phyloP scores from a whole-genome alignment of 2,797 vertebrate species.

The Acomys russatus region DNA sequence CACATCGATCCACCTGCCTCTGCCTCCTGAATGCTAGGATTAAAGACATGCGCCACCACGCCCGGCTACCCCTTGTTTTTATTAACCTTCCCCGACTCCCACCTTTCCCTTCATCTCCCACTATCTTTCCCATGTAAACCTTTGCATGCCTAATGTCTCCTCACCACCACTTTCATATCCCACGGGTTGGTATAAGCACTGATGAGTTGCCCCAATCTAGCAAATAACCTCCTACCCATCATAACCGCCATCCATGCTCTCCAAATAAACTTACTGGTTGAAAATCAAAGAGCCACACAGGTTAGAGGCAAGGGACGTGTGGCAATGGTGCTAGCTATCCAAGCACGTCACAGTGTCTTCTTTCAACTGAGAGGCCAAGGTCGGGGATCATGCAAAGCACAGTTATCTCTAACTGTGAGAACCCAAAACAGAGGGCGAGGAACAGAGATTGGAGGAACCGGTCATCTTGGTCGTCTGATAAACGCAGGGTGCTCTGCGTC shows the following conservation, averaged over 20 bases:
- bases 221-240: neutral
- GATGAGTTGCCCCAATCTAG: neutral
- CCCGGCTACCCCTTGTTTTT: neutral
- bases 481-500: neutral
- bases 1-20: too few relatives aligned
- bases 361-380: neutral
- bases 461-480: neutral
- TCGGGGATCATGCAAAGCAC: neutral
- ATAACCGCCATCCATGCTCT: neutral
- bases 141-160: neutral
- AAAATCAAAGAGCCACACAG: neutral
- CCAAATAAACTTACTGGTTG: neutral
- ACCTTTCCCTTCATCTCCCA: neutral
- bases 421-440: neutral
- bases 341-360: neutral
- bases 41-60: too few relatives aligned
- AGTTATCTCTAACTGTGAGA: constrained; percentile 10
- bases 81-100: neutral
- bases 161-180: neutral
- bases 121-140: neutral
- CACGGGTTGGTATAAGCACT: neutral
- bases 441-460: neutral
- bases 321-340: neutral
- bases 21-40: too few relatives aligned
- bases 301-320: neutral